phyloP scores from a whole-genome alignment of 1,140 invertebrate species.

The Cydia pomonella region DNA sequence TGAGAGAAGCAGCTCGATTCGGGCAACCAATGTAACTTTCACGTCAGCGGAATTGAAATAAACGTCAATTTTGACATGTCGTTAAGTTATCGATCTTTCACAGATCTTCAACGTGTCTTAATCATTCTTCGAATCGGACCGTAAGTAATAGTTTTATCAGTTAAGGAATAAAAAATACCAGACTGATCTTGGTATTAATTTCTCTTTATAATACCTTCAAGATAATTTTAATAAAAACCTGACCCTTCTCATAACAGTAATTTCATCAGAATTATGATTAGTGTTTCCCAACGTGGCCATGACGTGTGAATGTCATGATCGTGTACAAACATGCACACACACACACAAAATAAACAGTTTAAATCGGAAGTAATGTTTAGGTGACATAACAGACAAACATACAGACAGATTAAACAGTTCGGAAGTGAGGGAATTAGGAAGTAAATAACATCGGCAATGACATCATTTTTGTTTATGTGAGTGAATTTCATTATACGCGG shows the following conservation, averaged over 20 bases:
- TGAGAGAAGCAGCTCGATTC: too few species aligned
- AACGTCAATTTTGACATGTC: too few species aligned
- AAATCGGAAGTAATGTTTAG: neutral
- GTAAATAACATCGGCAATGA: slow-evolving; percentile 8
- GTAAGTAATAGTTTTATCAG: too few species aligned
- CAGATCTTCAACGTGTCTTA: too few species aligned
- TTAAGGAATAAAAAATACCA: too few species aligned
- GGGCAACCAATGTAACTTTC: too few species aligned
- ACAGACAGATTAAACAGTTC: neutral
- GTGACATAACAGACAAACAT: slow-evolving; percentile 1
- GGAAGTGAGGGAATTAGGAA: neutral
- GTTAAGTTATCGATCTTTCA: too few species aligned
- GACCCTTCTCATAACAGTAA: neutral
- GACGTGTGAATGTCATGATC: slow-evolving; percentile 21
- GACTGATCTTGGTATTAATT: too few species aligned
- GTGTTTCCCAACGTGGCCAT: slow-evolving; percentile 23
- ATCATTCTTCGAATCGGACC: too few species aligned
- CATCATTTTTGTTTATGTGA: neutral
- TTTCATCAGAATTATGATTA: slow-evolving; percentile 1
- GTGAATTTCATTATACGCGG: neutral
- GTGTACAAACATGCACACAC: neutral
- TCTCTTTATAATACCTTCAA: too few species aligned
- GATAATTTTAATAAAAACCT: neutral
- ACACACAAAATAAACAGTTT: neutral
- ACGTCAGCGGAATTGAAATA: too few species aligned